A percentile compares a stretch with the other conserved stretches of the same genome.
These are phyloP conservation scores for Cichlasoma orientale DNA, from an alignment of 2,797 vertebrate species.

Conservation along the genomic window DNA sequence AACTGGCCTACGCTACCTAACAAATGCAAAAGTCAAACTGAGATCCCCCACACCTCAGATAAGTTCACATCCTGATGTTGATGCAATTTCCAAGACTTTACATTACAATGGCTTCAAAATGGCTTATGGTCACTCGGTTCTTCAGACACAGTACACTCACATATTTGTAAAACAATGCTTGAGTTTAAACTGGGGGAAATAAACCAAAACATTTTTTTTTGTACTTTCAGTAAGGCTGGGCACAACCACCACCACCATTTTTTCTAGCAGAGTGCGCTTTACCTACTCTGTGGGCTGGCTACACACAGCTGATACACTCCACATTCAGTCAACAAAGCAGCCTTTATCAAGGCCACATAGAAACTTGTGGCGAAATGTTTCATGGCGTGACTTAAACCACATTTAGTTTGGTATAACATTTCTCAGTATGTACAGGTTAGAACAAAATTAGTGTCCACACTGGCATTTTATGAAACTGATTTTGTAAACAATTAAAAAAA, in stretches of 20 bases:
- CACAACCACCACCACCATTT: slow-evolving; percentile 19
- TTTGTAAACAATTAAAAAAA: slow-evolving; percentile 91
- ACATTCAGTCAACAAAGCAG: slow-evolving; percentile 67
- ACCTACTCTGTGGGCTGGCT: slow-evolving; percentile 25
- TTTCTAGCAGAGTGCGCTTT: slow-evolving; percentile 41
- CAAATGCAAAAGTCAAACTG: slow-evolving; percentile 26
- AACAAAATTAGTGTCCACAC: slow-evolving; percentile 76
- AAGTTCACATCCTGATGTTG: neutral
- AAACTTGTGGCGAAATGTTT: slow-evolving; percentile 38
- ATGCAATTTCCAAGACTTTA: slow-evolving; percentile 11
- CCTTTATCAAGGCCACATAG: slow-evolving; percentile 41
- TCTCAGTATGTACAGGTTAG: slow-evolving; percentile 77
- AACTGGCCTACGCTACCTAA: neutral
- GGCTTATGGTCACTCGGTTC: slow-evolving; percentile 57
- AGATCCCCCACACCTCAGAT: slow-evolving; percentile 32
- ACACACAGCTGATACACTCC: slow-evolving; percentile 54
- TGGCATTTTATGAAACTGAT: slow-evolving; percentile 81
- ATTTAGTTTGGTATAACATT: slow-evolving; percentile 67
- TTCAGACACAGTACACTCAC: slow-evolving; percentile 26
- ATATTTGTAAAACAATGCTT: slow-evolving; percentile 23
- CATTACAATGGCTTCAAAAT: slow-evolving; percentile 56
- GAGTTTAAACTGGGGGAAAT: slow-evolving; percentile 31
- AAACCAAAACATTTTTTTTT: neutral
- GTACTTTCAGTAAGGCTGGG: slow-evolving; percentile 39
- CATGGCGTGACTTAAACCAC: slow-evolving; percentile 55